phyloP scores from a whole-genome alignment of 2,113 vertebrate genomes.

The Oreotrochilus melanogaster region DNA sequence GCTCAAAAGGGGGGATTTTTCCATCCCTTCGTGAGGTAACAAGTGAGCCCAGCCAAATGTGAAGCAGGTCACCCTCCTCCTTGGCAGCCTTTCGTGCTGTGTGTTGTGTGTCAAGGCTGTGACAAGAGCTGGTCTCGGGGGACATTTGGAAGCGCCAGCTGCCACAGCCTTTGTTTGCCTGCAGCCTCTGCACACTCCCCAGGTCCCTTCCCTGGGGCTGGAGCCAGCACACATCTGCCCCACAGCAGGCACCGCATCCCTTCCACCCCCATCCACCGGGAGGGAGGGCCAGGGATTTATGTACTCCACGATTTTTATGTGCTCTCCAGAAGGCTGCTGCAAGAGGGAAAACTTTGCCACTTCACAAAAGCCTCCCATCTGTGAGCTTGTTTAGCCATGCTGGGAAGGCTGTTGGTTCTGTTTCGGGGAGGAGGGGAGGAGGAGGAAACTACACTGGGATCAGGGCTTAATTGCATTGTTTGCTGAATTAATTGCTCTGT shows the following conservation, averaged over 20 bases:
- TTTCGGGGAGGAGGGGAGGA: constrained; percentile 70
- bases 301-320: constrained; percentile 55
- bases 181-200: background rate
- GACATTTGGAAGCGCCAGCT: background rate
- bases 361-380: constrained; percentile 77
- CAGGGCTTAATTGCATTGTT: constrained; percentile 77
- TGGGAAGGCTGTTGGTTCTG: constrained; percentile 77
- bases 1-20: background rate
- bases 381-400: constrained; percentile 76
- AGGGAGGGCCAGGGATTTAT: constrained; percentile 60
- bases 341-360: constrained; percentile 54
- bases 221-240: constrained; percentile 60
- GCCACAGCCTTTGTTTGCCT: background rate
- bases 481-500: constrained; percentile 84
- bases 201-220: background rate
- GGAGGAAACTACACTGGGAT: constrained; percentile 75
- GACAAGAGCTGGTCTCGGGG: background rate
- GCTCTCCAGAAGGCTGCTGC: constrained; percentile 43
- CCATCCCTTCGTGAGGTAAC: background rate
- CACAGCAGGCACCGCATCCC: constrained; percentile 12
- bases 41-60: background rate
- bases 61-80: constrained; percentile 13
- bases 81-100: background rate
- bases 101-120: background rate
- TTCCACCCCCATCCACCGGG: background rate